Conservation (phyloP, 2,797 vertebrate genomes). For the Lacerta bilineata region DNA sequence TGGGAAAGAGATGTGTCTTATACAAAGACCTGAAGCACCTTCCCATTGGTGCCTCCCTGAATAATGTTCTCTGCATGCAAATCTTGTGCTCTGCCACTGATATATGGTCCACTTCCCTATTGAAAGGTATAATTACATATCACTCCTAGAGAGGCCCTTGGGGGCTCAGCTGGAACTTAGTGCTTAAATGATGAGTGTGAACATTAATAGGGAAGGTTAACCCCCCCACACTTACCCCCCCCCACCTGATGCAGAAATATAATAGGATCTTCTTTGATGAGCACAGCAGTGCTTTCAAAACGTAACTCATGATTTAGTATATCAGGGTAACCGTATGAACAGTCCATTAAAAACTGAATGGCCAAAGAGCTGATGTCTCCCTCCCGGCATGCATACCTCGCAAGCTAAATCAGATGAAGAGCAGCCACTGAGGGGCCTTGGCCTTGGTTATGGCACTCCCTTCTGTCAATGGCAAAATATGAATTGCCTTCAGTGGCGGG, state of each 20-base stretch:
- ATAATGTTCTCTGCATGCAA: background rate
- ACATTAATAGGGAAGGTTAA: background rate
- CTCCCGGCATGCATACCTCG: background rate
- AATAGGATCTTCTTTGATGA: slow-evolving; percentile 24
- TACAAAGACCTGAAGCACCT: too few species aligned
- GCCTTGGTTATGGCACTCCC: background rate
- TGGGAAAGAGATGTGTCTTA: too few species aligned
- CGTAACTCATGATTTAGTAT: background rate
- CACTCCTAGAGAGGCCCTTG: background rate
- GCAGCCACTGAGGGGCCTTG: background rate
- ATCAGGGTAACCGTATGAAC: background rate
- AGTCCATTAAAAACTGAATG: background rate
- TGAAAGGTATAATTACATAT: background rate
- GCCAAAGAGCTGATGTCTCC: background rate
- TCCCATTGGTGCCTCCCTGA: too few species aligned
- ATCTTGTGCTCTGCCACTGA: background rate
- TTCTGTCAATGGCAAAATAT: background rate
- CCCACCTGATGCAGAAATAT: background rate
- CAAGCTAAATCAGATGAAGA: slow-evolving; percentile 24
- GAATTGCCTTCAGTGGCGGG: background rate
- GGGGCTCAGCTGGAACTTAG: background rate
- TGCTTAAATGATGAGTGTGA: background rate
- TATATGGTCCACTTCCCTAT: background rate
- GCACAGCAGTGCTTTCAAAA: slow-evolving; percentile 1
- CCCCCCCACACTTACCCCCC: too few species aligned